Conservation (phyloP, 2,888 invertebrate species). For the Diloba caeruleocephala region DNA sequence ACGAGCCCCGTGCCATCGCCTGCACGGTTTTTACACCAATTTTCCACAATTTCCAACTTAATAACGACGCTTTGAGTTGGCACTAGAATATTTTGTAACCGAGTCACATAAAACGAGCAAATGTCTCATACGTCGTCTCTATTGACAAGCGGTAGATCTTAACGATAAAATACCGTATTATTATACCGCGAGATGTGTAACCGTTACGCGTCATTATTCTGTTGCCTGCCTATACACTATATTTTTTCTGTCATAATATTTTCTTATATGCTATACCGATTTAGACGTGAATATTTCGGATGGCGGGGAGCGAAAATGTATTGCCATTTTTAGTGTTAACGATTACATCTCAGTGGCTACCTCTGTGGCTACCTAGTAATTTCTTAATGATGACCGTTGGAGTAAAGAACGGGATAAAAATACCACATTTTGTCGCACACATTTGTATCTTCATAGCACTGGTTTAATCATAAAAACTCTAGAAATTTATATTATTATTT, state of each 20-base stretch:
- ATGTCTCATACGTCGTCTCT: constrained; percentile 50
- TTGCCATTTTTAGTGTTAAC: not conserved
- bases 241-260: constrained; percentile 10
- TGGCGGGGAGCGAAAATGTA: not conserved
- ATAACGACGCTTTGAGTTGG: constrained; percentile 24
- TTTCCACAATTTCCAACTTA: constrained; percentile 33
- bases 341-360: no score
- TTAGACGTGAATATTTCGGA: not conserved
- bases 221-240: constrained; percentile 16
- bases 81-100: constrained; percentile 45
- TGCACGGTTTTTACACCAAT: constrained; percentile 26
- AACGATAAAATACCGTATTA: constrained; percentile 57
- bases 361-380: no score
- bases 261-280: constrained; percentile 1
- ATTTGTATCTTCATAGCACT: no score
- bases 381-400: no score
- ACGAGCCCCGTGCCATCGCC: constrained; percentile 3
- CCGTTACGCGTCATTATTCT: constrained; percentile 33
- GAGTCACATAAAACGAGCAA: constrained; percentile 52
- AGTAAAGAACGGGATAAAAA: no score
- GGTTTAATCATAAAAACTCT: no score
- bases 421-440: no score
- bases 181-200: constrained; percentile 41
- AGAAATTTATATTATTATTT: no score
- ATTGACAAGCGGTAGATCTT: constrained; percentile 55